phyloP scores from a whole-genome alignment of 1,140 invertebrate genomes.

The Pseudomyrmex sp. region DNA sequence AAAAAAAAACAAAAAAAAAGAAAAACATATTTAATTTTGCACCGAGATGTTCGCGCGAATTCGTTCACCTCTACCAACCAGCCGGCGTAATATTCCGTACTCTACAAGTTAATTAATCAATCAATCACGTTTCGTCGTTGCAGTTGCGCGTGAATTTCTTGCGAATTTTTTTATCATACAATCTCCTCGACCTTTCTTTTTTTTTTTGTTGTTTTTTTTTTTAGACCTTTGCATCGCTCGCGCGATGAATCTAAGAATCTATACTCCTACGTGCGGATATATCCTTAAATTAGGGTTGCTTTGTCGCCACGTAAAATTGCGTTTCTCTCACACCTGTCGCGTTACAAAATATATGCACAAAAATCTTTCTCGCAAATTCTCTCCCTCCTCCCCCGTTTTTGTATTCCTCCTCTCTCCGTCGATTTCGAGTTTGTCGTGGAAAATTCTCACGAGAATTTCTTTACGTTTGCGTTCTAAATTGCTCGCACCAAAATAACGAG shows the following conservation, averaged over 20 bases:
- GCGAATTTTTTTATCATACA: constrained; percentile 47
- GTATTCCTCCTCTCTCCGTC: constrained; percentile 35
- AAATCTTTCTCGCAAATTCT: constrained; percentile 17
- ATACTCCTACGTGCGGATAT: constrained; percentile 35
- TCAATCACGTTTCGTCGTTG: constrained; percentile 71
- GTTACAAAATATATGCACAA: constrained; percentile 55
- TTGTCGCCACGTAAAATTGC: constrained; percentile 24
- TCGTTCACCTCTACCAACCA: constrained; percentile 4
- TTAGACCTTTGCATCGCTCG: constrained; percentile 43
- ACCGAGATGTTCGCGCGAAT: not conserved
- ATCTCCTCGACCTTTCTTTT: not conserved
- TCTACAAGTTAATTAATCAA: constrained; percentile 74
- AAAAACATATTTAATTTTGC: constrained; percentile 6
- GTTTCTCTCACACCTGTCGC: constrained; percentile 9
- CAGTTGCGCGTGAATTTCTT: constrained; percentile 65
- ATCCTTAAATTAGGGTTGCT: constrained; percentile 53
- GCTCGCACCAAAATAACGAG: constrained; percentile 17
- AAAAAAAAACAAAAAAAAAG: not conserved
- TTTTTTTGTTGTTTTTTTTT: not conserved
- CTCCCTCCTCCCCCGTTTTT: not conserved
- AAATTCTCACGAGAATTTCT: not conserved
- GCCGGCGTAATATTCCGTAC: constrained; percentile 7
- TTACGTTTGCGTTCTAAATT: constrained; percentile 14
- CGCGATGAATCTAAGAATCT: constrained; percentile 28
- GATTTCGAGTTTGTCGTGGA: constrained; percentile 41